Base-by-base conservation (phyloP, 2,113 vertebrate genomes). In the Pangasianodon gigas region DNA sequence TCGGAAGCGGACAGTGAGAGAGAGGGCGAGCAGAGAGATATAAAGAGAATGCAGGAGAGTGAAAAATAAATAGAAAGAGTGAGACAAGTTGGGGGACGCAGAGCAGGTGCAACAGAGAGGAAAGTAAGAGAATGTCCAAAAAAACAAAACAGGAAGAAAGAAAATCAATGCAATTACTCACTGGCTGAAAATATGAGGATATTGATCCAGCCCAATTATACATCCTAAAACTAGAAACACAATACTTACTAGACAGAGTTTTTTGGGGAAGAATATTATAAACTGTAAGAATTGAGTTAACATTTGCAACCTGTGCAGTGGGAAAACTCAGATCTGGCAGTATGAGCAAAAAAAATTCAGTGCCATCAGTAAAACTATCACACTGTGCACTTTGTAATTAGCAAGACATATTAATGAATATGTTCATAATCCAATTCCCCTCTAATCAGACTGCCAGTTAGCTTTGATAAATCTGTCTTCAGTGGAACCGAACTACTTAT, bases 1-100 rank as follows among this genome's bases (percentile, higher is more conserved):
- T 74, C 75, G 41, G 58, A 48, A 85, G 90, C 58, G 90, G 69
- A 87, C 58, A 29, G 54, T n/a, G 75, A 83, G 62, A 5, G 44
- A 67, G 67, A n/a, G 51, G 52, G 26, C 54, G 44, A 3, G 44
- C 26, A 6, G 41, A 44, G 56, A 80, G 41, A 58, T n/a, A 62
- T 24, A 80, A 16, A 77, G 24, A 77, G 24, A 32, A 81, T 74
- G 52, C 37, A 67, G 29, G 46, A 51, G 29, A 24, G 54, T 6
- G 41, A 58, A 26, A 75, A 24, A 41, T 37, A 46, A 37, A 1
- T 1, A 48, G 1, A 86, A 8, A 54, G 26, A 77, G 32, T 41
- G 16, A 74, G 32, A 37, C 32, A 41, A 11, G 29, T 21, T 60
- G 58, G 58, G 6, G 8, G 60, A 10, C 3, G 10, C 24, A 19